phyloP scores from a whole-genome alignment of 2,113 vertebrate genomes.

The Entomyzon cyanotis region DNA sequence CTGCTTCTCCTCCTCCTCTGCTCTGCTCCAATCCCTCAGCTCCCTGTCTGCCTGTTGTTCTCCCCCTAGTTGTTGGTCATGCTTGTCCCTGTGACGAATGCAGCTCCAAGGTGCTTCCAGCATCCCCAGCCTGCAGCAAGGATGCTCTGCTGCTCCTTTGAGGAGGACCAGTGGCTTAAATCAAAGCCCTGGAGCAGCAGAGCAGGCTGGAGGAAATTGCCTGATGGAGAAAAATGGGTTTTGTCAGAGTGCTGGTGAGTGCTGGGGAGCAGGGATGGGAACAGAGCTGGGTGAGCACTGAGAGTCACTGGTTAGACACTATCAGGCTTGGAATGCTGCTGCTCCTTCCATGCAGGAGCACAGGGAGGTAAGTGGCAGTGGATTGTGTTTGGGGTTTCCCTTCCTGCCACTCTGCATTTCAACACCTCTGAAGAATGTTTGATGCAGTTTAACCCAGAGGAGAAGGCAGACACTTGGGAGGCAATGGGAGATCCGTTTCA shows the following conservation, averaged over 20 bases:
- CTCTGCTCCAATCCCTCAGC: background rate
- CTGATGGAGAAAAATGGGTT: background rate
- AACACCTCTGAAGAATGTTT: background rate
- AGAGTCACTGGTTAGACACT: background rate
- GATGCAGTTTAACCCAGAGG: background rate
- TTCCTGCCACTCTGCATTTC: background rate
- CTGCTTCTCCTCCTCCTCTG: background rate
- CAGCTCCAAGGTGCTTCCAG: background rate
- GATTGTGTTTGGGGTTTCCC: background rate
- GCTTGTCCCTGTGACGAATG: background rate
- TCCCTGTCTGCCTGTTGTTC: background rate
- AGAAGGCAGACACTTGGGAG: accelerated
- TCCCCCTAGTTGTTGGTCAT: background rate
- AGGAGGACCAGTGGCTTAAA: background rate
- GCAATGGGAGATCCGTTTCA: accelerated
- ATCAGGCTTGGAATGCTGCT: background rate
- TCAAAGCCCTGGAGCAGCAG: background rate
- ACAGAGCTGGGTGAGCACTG: background rate
- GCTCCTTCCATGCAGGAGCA: background rate
- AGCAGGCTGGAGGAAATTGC: background rate
- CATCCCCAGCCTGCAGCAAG: background rate
- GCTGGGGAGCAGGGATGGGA: background rate
- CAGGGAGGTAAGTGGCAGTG: background rate
- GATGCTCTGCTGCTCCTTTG: background rate
- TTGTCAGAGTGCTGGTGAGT: background rate